Evolutionary conservation across 2,888 invertebrate genomes (phyloP).

Genomic region (Parnassius apollo): DNA sequence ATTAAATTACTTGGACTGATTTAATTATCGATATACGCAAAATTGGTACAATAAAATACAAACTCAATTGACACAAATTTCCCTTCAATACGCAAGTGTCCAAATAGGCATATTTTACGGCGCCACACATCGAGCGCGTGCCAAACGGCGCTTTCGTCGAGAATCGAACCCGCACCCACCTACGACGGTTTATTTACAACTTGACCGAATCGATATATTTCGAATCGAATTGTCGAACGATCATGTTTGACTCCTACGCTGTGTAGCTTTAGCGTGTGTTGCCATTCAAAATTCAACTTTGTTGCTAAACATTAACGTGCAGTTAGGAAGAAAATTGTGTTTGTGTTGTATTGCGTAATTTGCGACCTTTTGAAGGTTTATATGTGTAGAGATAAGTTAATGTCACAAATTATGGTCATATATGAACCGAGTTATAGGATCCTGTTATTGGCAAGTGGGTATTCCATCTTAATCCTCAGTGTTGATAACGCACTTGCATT

Average conservation of each 20-base stretch:
- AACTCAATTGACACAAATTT: conserved; percentile 29
- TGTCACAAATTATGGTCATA: not conserved
- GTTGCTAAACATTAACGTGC: conserved; percentile 29
- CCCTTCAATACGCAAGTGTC: conserved; percentile 31
- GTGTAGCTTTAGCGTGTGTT: conserved; percentile 33
- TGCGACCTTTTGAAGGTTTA: conserved; percentile 61
- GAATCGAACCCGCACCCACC: conserved; percentile 65
- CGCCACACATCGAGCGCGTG: conserved; percentile 47
- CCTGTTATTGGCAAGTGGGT: too few species aligned
- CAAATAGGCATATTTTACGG: conserved; percentile 35
- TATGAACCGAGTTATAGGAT: not conserved
- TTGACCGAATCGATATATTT: conserved; percentile 64
- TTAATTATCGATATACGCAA: conserved; percentile 1
- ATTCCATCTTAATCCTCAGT: too few species aligned
- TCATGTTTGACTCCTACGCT: conserved; percentile 71
- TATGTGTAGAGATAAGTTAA: conserved; percentile 38
- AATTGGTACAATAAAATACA: conserved; percentile 29
- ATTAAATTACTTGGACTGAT: conserved; percentile 3
- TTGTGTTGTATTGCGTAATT: conserved; percentile 50
- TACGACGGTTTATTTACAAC: conserved; percentile 68
- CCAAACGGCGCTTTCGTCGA: conserved; percentile 53
- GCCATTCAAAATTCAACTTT: conserved; percentile 39
- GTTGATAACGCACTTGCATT: too few species aligned
- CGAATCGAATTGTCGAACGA: conserved; percentile 72
- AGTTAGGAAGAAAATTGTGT: conserved; percentile 22